Evolutionary conservation across 1,140 invertebrate species (phyloP).

Genomic region (Macrobrachium nipponense): DNA sequence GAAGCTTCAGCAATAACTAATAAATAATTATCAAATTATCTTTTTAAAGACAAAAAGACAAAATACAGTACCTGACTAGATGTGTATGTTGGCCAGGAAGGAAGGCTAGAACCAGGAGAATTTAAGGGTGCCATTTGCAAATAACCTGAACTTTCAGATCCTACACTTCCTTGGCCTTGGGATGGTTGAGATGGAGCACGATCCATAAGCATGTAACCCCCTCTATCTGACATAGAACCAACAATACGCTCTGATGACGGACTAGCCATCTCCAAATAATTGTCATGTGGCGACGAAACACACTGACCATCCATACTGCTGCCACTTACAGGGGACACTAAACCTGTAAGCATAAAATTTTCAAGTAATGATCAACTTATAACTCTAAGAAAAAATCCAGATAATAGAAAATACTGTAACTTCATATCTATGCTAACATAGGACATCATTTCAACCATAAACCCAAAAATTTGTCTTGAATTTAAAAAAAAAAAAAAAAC

Average conservation of each 20-base stretch:
- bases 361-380: not conserved
- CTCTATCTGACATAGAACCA: slow-evolving; percentile 23
- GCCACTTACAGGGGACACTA: slow-evolving; percentile 46
- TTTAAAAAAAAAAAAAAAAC: too few relatives aligned
- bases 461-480: too few relatives aligned
- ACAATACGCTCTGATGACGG: slow-evolving; percentile 11
- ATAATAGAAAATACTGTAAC: not conserved
- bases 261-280: slow-evolving; percentile 41
- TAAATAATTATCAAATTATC: not conserved
- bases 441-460: too few relatives aligned
- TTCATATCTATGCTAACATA: too few relatives aligned
- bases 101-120: slow-evolving; percentile 38
- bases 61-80: slow-evolving; percentile 48
- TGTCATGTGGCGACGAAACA: slow-evolving; percentile 46
- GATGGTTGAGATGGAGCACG: slow-evolving; percentile 1
- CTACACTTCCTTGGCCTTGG: slow-evolving; percentile 10
- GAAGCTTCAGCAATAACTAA: too few relatives aligned
- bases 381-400: not conserved
- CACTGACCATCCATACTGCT: slow-evolving; percentile 41
- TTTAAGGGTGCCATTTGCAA: slow-evolving; percentile 45
- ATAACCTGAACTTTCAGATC: slow-evolving; percentile 38
- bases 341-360: slow-evolving; percentile 11
- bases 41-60: not conserved
- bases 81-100: slow-evolving; percentile 41
- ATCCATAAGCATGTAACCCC: slow-evolving; percentile 36